Evolutionary conservation across 2,888 invertebrate genomes (phyloP), one percentile per base, ranked within the genome.

Genomic region (Acleris cristana): DNA sequence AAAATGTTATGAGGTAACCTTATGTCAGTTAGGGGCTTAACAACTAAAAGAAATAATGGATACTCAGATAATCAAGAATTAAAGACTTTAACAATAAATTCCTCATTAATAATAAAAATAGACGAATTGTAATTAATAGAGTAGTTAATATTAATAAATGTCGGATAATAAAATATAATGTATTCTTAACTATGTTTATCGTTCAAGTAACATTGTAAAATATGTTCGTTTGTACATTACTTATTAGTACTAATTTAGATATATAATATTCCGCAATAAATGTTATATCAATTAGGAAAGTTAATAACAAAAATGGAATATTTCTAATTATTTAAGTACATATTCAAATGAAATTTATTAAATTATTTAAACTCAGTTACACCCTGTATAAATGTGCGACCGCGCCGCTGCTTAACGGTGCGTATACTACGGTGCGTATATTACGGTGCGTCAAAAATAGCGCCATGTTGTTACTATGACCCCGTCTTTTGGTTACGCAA

Each of bases 51-150:
- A 40, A 3, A 40, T 40, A 40, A 40, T 34, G 8, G 3, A 34
- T 34, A 34, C 10, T 34, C 16, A 45, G 45, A 45, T n/a, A 48
- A 8, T 48, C 61, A 56, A 61, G 44, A 56, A 53, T 62, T 62
- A 66, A 56, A 56, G 1, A 30, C 48, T 14, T 12, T n/a, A 60
- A 61, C 55, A 40, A 34, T 45, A 45, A 52, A 61, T 61, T 66
- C 66, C 66, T 66, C 61, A 66, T 66, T 66, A 67, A 63, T 58
- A 53, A 53, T 58, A 58, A 67, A 48, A 48, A 57, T 66, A 66
- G 67, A 58, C 53, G 63, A 67, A 67, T 62, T 63, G 67, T 67
- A 67, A 67, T 67, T 67, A 67, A n/a, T 58, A 53, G 56, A 52
- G 52, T 66, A 66, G 61, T 48, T 30, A 4, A 48, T 48, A 23